phyloP scores from a whole-genome alignment of 2,888 invertebrate genomes.

The Ophioninae sp. region DNA sequence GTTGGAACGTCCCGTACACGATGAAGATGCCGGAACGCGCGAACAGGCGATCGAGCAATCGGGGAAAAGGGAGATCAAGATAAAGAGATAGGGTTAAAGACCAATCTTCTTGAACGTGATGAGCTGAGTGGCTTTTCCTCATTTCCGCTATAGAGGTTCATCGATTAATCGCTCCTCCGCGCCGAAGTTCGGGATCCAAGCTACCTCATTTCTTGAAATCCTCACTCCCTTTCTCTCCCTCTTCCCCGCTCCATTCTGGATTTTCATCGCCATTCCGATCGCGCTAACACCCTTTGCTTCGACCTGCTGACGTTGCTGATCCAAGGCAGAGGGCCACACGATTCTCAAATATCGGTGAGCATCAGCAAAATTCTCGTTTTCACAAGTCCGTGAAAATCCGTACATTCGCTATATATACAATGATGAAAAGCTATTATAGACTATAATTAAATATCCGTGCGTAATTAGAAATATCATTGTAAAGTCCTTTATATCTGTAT shows the following conservation, averaged over 20 bases:
- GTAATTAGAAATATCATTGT: no score
- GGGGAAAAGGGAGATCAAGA: slow-evolving; percentile 12
- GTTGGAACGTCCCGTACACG: not conserved
- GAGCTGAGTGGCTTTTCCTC: slow-evolving; percentile 56
- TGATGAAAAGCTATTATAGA: no score
- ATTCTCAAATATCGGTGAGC: slow-evolving; percentile 50
- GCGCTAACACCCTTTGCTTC: slow-evolving; percentile 47
- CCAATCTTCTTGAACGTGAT: slow-evolving; percentile 33
- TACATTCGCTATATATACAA: not conserved
- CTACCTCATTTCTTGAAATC: slow-evolving; percentile 37
- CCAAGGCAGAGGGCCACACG: slow-evolving; percentile 30
- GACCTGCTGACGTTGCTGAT: slow-evolving; percentile 58
- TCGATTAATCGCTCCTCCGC: slow-evolving; percentile 58
- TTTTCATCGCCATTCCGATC: slow-evolving; percentile 48
- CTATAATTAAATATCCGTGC: no score
- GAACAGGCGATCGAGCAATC: not conserved
- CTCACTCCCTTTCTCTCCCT: slow-evolving; percentile 14
- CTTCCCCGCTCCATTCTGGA: not conserved
- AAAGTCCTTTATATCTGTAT: no score
- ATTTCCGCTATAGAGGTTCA: slow-evolving; percentile 54
- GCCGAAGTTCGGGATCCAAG: slow-evolving; percentile 32
- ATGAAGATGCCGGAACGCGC: not conserved
- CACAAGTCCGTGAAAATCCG: slow-evolving; percentile 44
- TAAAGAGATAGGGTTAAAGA: slow-evolving; percentile 15
- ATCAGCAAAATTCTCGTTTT: slow-evolving; percentile 46